phyloP scores from a whole-genome alignment of 2,888 invertebrate species.

The Adineta ricciae region DNA sequence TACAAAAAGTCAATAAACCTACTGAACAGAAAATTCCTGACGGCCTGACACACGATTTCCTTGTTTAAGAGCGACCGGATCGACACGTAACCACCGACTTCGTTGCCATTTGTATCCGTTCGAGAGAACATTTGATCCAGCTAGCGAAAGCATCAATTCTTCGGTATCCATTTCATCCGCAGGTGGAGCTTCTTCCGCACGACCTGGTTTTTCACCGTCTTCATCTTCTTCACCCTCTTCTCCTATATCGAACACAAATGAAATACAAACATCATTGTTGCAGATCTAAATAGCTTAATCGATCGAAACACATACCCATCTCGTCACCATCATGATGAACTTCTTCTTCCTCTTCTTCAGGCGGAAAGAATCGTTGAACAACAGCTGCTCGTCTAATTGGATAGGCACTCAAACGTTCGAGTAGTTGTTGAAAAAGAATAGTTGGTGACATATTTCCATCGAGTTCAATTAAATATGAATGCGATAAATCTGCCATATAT shows the following conservation, averaged over 20 bases:
- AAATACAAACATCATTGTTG: no score
- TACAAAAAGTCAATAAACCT: background rate
- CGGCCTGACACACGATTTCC: conserved; percentile 46
- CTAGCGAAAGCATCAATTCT: conserved; percentile 40
- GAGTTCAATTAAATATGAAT: conserved; percentile 47
- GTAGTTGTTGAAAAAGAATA: conserved; percentile 40
- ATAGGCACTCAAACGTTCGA: conserved; percentile 27
- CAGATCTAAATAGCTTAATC: background rate
- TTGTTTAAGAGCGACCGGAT: conserved; percentile 48
- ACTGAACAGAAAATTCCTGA: conserved; percentile 48
- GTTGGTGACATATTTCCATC: conserved; percentile 44
- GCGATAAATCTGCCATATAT: conserved; percentile 49
- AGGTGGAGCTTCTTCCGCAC: conserved; percentile 43
- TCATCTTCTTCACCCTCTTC: conserved; percentile 40
- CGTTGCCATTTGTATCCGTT: conserved; percentile 46
- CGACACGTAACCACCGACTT: conserved; percentile 44
- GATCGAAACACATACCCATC: no score
- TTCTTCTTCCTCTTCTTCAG: background rate
- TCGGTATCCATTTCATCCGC: conserved; percentile 39
- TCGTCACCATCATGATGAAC: background rate
- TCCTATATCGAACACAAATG: no score
- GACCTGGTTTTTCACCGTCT: conserved; percentile 38
- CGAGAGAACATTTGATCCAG: conserved; percentile 35
- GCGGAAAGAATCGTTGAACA: background rate
- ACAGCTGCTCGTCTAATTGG: conserved; percentile 23